A percentile compares a stretch with the other conserved stretches of the same genome.
Evolutionary conservation across 2,113 vertebrate genomes (phyloP).

Genomic region (Centrocercus urophasianus): DNA sequence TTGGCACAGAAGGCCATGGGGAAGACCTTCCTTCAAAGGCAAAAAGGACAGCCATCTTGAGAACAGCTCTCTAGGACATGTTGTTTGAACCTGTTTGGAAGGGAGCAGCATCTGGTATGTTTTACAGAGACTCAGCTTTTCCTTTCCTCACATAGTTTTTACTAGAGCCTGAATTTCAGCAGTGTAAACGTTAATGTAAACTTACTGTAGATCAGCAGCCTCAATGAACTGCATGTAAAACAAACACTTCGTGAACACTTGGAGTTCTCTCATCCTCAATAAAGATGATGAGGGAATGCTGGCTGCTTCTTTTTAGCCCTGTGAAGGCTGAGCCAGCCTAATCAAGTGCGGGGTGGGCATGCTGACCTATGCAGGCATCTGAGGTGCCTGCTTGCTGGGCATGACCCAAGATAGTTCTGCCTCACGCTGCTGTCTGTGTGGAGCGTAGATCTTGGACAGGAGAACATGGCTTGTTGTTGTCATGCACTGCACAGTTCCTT

Average conservation of each 20-base stretch:
- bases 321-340: not conserved
- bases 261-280: not conserved
- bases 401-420: not conserved
- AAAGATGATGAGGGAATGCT: not conserved
- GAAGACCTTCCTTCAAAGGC: not conserved
- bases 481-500: not conserved
- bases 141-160: not conserved
- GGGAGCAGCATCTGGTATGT: not conserved
- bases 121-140: not conserved
- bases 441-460: not conserved
- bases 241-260: not conserved
- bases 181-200: not conserved
- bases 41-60: not conserved
- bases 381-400: rapidly evolving
- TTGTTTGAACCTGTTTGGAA: not conserved
- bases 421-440: not conserved
- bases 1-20: no score
- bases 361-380: rapidly evolving
- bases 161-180: not conserved
- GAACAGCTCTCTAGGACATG: not conserved
- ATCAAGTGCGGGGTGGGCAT: rapidly evolving
- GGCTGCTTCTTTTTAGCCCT: not conserved
- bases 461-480: not conserved
- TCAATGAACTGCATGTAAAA: not conserved
- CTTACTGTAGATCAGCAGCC: not conserved